Conservation (phyloP, 2,888 invertebrate species). For the Phania funesta region DNA sequence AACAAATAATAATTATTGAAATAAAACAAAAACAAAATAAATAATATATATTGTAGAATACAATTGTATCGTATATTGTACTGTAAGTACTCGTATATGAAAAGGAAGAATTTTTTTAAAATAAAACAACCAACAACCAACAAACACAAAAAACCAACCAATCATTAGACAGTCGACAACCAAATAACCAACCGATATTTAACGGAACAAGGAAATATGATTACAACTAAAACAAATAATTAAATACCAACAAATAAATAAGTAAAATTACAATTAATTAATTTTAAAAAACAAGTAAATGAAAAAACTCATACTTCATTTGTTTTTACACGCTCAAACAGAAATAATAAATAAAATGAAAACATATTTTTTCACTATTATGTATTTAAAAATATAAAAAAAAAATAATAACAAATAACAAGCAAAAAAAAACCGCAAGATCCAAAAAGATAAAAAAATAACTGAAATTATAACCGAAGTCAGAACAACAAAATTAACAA, state of each 20-base stretch:
- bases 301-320: conserved; percentile 52
- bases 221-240: conserved; percentile 47
- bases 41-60: conserved; percentile 32
- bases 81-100: conserved; percentile 44
- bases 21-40: conserved; percentile 17
- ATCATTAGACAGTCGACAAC: conserved; percentile 64
- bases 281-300: conserved; percentile 51
- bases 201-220: conserved; percentile 67
- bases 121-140: conserved; percentile 37
- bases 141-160: conserved; percentile 52
- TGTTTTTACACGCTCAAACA: conserved; percentile 62
- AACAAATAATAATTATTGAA: conserved; percentile 35
- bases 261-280: conserved; percentile 19
- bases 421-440: conserved; percentile 51
- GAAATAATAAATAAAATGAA: conserved; percentile 54
- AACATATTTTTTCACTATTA: conserved; percentile 71
- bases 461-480: conserved; percentile 49
- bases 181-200: conserved; percentile 67
- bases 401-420: conserved; percentile 62
- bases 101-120: conserved; percentile 47
- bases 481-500: conserved; percentile 54
- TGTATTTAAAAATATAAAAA: conserved; percentile 51
- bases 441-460: conserved; percentile 71
- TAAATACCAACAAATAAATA: conserved; percentile 30
- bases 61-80: conserved; percentile 40